These are phyloP conservation scores for Miltochrista miniata DNA, from an alignment of 2,888 invertebrate genomes.

Conservation along the genomic window DNA sequence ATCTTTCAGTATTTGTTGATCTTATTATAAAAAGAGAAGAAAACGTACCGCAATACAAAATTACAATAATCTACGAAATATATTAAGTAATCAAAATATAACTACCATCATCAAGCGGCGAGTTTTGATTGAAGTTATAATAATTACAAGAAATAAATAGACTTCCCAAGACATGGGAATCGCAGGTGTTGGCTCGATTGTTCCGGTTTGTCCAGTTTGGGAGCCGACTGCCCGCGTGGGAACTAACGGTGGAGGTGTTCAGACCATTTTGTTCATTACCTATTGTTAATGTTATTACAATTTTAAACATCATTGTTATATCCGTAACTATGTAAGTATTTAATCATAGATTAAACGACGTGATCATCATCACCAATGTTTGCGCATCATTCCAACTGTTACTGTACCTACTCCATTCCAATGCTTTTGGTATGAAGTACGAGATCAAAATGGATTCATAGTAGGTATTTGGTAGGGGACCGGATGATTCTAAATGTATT, in stretches of 20 bases:
- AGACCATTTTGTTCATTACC: constrained; percentile 33
- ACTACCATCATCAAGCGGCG: constrained; percentile 20
- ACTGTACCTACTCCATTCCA: no score
- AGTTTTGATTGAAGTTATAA: constrained; percentile 31
- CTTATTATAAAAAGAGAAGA: no score
- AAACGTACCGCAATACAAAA: no score
- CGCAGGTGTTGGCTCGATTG: constrained; percentile 57
- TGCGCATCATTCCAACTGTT: no score
- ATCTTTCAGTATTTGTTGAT: no score
- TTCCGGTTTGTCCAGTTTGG: constrained; percentile 78
- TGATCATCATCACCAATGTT: no score
- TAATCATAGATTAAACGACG: no score
- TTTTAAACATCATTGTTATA: neutral
- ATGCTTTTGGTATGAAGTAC: no score
- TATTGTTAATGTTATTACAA: constrained; percentile 11
- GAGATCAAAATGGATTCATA: no score
- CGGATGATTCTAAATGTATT: no score
- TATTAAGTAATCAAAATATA: neutral
- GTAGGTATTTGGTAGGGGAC: no score
- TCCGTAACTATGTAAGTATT: no score
- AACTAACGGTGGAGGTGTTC: constrained; percentile 61
- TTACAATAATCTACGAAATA: constrained; percentile 2
- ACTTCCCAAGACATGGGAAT: constrained; percentile 44
- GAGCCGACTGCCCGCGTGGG: constrained; percentile 68
- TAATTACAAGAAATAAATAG: constrained; percentile 37